Evolutionary conservation across 2,888 invertebrate species (phyloP).

Genomic region (Caenorhabditis plicata): DNA sequence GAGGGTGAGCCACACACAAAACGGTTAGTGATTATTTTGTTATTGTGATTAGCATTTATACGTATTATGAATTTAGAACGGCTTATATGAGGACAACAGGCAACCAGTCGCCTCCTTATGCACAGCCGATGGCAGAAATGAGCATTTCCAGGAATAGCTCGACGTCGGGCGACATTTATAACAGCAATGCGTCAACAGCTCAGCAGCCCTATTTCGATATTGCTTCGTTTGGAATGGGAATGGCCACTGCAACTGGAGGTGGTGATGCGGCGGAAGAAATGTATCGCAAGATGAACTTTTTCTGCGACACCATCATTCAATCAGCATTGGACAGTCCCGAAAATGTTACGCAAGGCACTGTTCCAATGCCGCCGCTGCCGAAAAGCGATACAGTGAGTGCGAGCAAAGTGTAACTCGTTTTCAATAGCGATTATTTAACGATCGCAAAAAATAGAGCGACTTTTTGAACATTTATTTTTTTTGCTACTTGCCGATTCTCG

Average conservation of each 20-base stretch:
- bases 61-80: background rate
- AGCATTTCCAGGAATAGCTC: conserved; percentile 24
- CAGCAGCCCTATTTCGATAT: conserved; percentile 25
- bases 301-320: conserved; percentile 27
- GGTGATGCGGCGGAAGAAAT: conserved; percentile 29
- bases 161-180: conserved; percentile 19
- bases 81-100: background rate
- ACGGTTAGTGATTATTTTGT: too few relatives aligned
- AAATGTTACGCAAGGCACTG: conserved; percentile 14
- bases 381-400: conserved; percentile 24
- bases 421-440: too few relatives aligned
- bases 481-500: too few relatives aligned
- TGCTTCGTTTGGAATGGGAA: conserved; percentile 29
- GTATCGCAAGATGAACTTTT: conserved; percentile 26
- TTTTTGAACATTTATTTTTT: too few relatives aligned
- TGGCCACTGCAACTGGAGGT: conserved; percentile 27
- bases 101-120: conserved; percentile 22
- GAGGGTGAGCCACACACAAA: conserved; percentile 37
- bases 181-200: conserved; percentile 11
- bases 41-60: too few relatives aligned
- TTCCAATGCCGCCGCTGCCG: conserved; percentile 7
- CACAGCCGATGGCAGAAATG: conserved; percentile 24
- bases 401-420: too few relatives aligned
- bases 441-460: too few relatives aligned
- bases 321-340: conserved; percentile 34